phyloP scores from a whole-genome alignment of 2,113 vertebrate genomes.

The Podarcis raffonei region DNA sequence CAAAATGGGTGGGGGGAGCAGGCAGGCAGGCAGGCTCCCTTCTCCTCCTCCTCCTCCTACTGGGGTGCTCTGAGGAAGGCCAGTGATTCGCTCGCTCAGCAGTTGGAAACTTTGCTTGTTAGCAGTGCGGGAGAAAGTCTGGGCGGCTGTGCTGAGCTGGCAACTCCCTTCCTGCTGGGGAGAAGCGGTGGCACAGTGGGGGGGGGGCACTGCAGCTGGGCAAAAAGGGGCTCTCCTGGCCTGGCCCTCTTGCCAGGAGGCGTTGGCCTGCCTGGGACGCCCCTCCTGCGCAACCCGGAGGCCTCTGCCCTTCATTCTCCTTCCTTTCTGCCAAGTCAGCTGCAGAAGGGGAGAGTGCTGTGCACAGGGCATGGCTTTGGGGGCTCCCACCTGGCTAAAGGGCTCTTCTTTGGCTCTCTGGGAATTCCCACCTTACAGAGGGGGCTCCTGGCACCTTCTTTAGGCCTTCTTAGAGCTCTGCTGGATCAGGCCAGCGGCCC shows the following conservation, averaged over 20 bases:
- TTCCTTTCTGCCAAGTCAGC: too few species aligned
- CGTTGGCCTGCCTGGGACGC: background rate
- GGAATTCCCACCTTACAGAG: too few species aligned
- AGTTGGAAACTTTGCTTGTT: background rate
- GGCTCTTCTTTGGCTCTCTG: too few species aligned
- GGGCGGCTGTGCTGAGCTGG: conserved; percentile 43
- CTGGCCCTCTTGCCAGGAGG: background rate
- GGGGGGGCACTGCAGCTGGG: background rate
- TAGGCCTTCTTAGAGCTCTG: too few species aligned
- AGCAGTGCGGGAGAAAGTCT: background rate
- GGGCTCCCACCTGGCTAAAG: too few species aligned
- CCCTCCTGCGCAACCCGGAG: too few species aligned
- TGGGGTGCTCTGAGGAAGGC: background rate
- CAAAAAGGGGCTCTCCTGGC: too few species aligned
- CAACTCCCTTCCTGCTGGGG: background rate
- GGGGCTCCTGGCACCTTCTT: too few species aligned
- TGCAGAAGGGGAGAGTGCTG: too few species aligned
- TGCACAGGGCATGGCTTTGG: too few species aligned
- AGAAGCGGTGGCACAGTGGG: background rate
- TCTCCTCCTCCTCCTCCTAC: background rate
- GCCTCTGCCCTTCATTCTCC: too few species aligned
- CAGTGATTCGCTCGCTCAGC: background rate
- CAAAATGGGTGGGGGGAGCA: background rate
- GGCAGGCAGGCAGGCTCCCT: fast-evolving
- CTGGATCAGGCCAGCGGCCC: too few species aligned